phyloP scores from a whole-genome alignment of 2,888 invertebrate species.

The Palloptera scutellata region DNA sequence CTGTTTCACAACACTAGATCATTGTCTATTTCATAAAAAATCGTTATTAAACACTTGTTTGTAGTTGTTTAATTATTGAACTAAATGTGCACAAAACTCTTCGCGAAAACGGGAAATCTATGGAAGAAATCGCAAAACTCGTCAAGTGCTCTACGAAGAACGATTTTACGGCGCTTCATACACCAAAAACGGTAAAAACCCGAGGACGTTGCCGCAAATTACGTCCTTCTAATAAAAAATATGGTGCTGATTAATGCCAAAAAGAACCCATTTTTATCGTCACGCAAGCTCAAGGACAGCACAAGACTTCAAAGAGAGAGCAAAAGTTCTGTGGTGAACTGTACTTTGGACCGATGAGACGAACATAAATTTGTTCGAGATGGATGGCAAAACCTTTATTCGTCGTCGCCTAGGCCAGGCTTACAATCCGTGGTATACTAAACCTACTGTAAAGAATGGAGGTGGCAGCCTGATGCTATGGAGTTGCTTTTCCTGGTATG shows the following conservation, averaged over 20 bases:
- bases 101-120: not conserved
- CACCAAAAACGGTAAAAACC: not conserved
- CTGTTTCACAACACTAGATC: too few species aligned
- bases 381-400: too few species aligned
- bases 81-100: not conserved
- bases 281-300: not conserved
- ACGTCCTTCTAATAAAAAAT: not conserved
- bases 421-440: too few species aligned
- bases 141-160: not conserved
- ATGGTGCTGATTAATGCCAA: not conserved
- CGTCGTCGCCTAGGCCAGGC: too few species aligned
- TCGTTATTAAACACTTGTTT: not conserved
- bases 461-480: too few species aligned
- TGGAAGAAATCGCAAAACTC: not conserved
- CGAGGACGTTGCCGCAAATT: not conserved
- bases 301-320: not conserved
- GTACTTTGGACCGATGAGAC: not conserved
- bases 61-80: not conserved
- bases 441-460: too few species aligned
- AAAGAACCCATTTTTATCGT: too few species aligned
- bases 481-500: too few species aligned
- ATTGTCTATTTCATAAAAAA: too few species aligned
- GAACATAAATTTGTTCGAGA: not conserved
- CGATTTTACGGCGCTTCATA: not conserved
- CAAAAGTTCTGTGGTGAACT: not conserved